Base-by-base conservation (phyloP, 2,113 vertebrate species). In the Paedocypris sp. region DNA sequence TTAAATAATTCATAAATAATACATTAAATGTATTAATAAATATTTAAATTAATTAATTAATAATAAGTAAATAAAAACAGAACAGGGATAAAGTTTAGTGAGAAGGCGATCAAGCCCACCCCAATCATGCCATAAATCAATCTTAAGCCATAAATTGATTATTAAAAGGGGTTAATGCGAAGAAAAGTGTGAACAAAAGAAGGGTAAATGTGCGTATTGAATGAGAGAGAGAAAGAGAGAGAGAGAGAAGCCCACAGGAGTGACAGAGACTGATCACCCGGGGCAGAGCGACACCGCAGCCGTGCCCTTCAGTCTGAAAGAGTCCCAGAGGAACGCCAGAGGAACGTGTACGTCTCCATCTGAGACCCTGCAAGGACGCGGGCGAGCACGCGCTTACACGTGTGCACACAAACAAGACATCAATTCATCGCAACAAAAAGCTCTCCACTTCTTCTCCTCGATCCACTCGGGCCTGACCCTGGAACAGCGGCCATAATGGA, bases 221-320 rank as follows among this genome's bases (percentile, higher is more conserved):
- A n/a, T n/a, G n/a, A n/a, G n/a, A n/a, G n/a, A n/a, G n/a, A n/a
- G n/a, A n/a, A n/a, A n/a, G n/a, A n/a, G n/a, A n/a, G n/a, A n/a
- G n/a, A n/a, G n/a, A n/a, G n/a, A 43, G 42, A 20, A 58, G 25
- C 31, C n/a, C 11, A 32, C 6, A 18, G 18, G 53, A 28, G 26
- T 10, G 38, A 25, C 39, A 58, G 26, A 43, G 54, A 57, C 15
- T 20, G 36, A 42, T 42, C 36, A 19, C 18, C 13, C 4, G 43
- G 48, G 60, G 23, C 60, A 62, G 28, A 18, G 19, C 33, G 36
- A 62, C 47, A 52, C 36, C 13, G 60, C 60, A 62, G 26, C 36
- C 43, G 48, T 50, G 48, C 3, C 38, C 38, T 43, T 52, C 36
- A 62, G 48, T 48, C 32, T 18, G 9, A 4, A 52, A 42, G 32